Evolutionary conservation across 2,113 vertebrate species (phyloP).

Genomic region (Harpagus bidentatus): DNA sequence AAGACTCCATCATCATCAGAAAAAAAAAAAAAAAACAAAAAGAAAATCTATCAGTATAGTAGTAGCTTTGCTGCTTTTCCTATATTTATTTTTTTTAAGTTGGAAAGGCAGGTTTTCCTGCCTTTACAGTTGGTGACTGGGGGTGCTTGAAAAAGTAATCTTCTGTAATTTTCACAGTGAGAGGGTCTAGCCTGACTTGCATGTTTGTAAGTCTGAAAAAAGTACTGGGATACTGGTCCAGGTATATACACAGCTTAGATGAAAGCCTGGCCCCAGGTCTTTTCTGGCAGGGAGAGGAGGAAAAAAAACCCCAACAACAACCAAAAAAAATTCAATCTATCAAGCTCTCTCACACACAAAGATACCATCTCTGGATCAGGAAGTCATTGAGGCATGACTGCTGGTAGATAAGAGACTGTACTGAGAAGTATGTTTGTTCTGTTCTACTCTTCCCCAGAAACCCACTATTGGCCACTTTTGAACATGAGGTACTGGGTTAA

Average conservation of each 20-base stretch:
- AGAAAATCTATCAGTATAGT: not conserved
- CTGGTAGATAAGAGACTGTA: not conserved
- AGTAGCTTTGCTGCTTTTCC: not conserved
- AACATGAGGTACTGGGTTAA: not conserved
- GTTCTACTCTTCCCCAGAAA: not conserved
- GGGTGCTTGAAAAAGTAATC: not conserved
- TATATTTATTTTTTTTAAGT: not conserved
- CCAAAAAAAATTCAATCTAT: no score
- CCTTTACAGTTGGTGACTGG: not conserved
- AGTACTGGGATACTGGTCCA: not conserved
- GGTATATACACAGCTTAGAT: rapidly evolving
- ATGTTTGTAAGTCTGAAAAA: not conserved
- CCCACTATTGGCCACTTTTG: not conserved
- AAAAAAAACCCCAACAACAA: no score
- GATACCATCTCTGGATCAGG: not conserved
- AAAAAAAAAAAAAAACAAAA: no score
- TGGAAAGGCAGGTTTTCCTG: not conserved
- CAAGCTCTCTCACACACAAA: not conserved
- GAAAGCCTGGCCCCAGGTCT: not conserved
- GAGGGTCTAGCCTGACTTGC: not conserved
- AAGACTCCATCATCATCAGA: not conserved
- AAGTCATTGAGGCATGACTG: not conserved
- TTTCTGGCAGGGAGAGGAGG: not conserved
- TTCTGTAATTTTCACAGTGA: not conserved
- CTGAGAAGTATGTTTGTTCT: not conserved